A percentile compares a stretch with the other conserved stretches of the same genome.
Conservation (phyloP, 2,797 vertebrate genomes). For the Tarsius wallacei region DNA sequence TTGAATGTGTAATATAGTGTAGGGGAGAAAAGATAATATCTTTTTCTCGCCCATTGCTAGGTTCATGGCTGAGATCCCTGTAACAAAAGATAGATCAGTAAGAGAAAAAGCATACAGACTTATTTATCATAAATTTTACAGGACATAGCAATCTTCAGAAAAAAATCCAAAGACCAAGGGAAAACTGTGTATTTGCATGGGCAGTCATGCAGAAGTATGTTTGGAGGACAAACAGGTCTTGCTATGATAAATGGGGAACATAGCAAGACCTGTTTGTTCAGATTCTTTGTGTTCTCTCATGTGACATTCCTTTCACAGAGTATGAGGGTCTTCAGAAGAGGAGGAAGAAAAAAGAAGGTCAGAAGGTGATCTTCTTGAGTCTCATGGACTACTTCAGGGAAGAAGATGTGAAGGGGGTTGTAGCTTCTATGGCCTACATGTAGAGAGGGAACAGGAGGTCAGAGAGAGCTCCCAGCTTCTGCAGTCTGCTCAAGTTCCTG, state of each 20-base stretch:
- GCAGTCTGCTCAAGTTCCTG: not conserved
- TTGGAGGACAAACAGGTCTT: not conserved
- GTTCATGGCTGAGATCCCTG: not conserved
- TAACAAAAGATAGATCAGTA: not conserved
- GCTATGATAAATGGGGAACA: not conserved
- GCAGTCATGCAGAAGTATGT: not conserved
- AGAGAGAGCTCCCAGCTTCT: not conserved
- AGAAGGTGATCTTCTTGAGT: not conserved
- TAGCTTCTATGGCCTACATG: not conserved
- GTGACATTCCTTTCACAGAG: not conserved
- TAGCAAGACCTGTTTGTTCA: not conserved
- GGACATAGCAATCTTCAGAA: not conserved
- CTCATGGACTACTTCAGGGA: not conserved
- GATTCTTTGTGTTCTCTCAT: not conserved
- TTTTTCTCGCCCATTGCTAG: not conserved
- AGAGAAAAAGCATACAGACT: not conserved
- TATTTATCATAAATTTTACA: not conserved
- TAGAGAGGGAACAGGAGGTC: not conserved
- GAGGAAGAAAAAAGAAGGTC: not conserved
- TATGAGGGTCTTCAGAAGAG: not conserved
- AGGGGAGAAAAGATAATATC: not conserved
- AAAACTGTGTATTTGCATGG: not conserved
- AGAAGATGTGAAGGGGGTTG: not conserved
- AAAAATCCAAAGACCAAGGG: not conserved
- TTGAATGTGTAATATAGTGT: not conserved